Percentiles rank a stretch among this genome's conserved stretches.
Conservation (phyloP, 2,888 invertebrate genomes). For the Tipula confusa region DNA sequence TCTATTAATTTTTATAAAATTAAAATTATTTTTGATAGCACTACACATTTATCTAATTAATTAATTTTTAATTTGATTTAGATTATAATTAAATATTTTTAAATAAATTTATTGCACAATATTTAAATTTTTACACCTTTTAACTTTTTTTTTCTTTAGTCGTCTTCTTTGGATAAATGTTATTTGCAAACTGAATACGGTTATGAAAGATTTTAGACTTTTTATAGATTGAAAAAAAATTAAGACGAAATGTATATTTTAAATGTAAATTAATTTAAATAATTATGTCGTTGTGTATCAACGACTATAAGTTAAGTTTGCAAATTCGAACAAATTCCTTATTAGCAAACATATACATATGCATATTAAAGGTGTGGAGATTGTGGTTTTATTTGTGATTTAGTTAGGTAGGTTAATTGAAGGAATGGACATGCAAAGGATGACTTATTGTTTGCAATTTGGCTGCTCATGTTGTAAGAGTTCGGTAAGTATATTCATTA, state of each 20-base stretch:
- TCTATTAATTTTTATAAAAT: neutral
- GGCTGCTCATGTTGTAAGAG: too few relatives aligned
- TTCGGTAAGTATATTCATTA: too few relatives aligned
- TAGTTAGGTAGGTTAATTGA: too few relatives aligned
- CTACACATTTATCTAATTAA: neutral
- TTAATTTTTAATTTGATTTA: neutral
- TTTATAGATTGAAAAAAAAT: conserved; percentile 3
- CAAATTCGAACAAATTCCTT: neutral
- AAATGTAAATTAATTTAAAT: neutral
- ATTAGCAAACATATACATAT: neutral
- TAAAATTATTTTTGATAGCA: neutral
- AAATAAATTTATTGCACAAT: neutral
- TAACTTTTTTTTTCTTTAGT: neutral
- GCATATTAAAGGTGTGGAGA: neutral
- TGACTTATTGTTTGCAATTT: too few relatives aligned
- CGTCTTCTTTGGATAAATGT: neutral
- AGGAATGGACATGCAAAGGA: too few relatives aligned
- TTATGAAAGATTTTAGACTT: neutral
- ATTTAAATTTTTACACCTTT: neutral
- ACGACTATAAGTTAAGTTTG: neutral
- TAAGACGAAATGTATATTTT: neutral
- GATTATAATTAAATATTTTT: too few relatives aligned
- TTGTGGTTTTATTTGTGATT: too few relatives aligned
- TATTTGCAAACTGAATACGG: neutral
- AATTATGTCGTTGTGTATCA: neutral